Evolutionary conservation across 2,797 vertebrate genomes (phyloP), one percentile per base, ranked within the genome.

Genomic region (Sebastes melanostomus): DNA sequence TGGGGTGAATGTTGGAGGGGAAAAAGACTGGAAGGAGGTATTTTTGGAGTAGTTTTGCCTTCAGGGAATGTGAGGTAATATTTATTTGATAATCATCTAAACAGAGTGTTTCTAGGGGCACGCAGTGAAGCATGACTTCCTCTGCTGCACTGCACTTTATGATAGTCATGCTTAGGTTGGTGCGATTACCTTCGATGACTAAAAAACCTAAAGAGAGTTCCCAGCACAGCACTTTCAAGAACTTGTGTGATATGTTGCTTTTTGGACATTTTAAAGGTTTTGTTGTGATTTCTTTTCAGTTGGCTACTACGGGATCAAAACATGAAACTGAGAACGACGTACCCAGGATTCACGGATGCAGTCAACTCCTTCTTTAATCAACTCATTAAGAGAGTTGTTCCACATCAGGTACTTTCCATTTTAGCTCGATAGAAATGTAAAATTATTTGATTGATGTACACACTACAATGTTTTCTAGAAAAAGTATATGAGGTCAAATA

Each of bases 261-360:
- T 55, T 65, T 10, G 22, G 16, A 55, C 6, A 9, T 38, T 71
- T 76, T 13, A 72, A 54, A 34, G 10, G 13, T 52, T 67, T 54
- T 69, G 8, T 66, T 69, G 46, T 30, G 22, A 32, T 78, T 38
- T 70, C 0, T 54, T 75, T 83, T 65, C 79, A 93, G 98, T 73
- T 97, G 98, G 97, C 88, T 99, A 2, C 94, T 98, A 50, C 96
- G 94, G 34, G 96, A 98, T 86, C 90, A 89, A 5, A 78, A 93
- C 68, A 95, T 97, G 96, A 94, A 93, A 55, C 88, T 99, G 83
- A 96, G 98, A 77, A 98, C 97, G 0, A 98, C 96, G 0, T 94
- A 97, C 87, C 79, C 79, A 27, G 96, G 95, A 60, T 99, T 98
- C 87, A 94, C 94, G 0, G 83, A 94, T 0, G 97, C 98, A 0